A percentile compares a stretch with the other conserved stretches of the same genome.
phyloP scores from a whole-genome alignment of 2,797 vertebrate species.

The Thamnophis elegans region DNA sequence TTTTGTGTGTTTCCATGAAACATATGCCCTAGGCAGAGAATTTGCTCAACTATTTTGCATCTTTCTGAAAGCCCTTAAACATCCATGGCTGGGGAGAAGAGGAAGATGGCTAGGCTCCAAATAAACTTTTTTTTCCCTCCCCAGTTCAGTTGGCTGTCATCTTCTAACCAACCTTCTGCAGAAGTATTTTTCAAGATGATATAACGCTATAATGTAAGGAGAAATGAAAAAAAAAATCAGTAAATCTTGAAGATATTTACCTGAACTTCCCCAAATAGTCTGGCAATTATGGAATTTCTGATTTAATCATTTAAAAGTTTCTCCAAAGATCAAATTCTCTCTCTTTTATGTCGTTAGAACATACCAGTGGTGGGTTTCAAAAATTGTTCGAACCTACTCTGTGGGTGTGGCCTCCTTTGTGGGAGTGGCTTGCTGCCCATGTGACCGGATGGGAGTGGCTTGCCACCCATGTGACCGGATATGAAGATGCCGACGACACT shows the following conservation, averaged over 20 bases:
- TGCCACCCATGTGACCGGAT: no score
- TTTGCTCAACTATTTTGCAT: not conserved
- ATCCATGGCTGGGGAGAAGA: not conserved
- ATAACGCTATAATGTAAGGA: not conserved
- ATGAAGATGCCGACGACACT: no score
- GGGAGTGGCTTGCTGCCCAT: no score
- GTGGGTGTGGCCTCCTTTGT: no score
- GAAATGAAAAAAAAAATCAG: not conserved
- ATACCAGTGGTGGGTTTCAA: no score
- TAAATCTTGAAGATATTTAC: not conserved
- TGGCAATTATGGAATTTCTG: not conserved
- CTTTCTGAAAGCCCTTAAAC: not conserved
- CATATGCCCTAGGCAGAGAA: not conserved
- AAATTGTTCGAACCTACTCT: no score
- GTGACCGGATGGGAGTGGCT: no score
- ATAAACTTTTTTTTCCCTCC: not conserved
- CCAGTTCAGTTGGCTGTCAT: not conserved
- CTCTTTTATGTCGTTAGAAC: not conserved
- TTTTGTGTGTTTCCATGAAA: slow-evolving; percentile 1
- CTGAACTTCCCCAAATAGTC: not conserved
- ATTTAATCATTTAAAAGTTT: not conserved
- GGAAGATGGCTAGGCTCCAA: not conserved
- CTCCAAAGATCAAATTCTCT: not conserved
- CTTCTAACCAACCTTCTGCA: no score
- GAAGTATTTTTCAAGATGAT: not conserved